These are phyloP conservation scores for Lumbricus terrestris DNA, from an alignment of 2,888 invertebrate genomes.

Conservation along the genomic window DNA sequence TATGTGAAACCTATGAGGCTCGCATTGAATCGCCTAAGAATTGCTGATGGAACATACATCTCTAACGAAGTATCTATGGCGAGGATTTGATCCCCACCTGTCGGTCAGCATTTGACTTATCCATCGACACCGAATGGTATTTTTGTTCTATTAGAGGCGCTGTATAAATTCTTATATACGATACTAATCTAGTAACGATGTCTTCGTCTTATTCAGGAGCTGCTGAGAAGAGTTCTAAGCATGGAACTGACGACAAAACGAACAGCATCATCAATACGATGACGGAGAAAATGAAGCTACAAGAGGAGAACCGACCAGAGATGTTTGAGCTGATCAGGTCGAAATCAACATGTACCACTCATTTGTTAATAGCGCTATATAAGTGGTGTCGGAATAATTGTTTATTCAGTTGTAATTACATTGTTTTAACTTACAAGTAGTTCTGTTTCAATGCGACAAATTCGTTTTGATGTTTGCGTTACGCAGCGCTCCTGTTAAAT, in stretches of 20 bases:
- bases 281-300: conserved; percentile 97
- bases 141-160: too few relatives aligned
- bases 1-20: too few relatives aligned
- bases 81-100: too few relatives aligned
- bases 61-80: too few relatives aligned
- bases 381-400: not conserved
- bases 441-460: not conserved
- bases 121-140: too few relatives aligned
- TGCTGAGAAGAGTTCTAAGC: conserved; percentile 99
- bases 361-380: not conserved
- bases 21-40: too few relatives aligned
- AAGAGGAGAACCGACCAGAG: conserved; percentile 95
- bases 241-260: conserved; percentile 98
- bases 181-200: not conserved
- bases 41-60: too few relatives aligned
- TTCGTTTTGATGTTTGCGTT: not conserved
- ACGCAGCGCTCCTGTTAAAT: not conserved
- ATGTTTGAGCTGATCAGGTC: conserved; percentile 98
- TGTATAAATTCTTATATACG: too few relatives aligned
- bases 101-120: too few relatives aligned
- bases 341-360: conserved; percentile 48
- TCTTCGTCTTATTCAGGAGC: conserved; percentile 71
- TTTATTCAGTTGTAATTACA: not conserved
- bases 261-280: conserved; percentile 98
- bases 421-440: not conserved